Evolutionary conservation across 2,113 vertebrate genomes (phyloP), one percentile per base, ranked within the genome.

Genomic region (Dasyornis broadbenti): DNA sequence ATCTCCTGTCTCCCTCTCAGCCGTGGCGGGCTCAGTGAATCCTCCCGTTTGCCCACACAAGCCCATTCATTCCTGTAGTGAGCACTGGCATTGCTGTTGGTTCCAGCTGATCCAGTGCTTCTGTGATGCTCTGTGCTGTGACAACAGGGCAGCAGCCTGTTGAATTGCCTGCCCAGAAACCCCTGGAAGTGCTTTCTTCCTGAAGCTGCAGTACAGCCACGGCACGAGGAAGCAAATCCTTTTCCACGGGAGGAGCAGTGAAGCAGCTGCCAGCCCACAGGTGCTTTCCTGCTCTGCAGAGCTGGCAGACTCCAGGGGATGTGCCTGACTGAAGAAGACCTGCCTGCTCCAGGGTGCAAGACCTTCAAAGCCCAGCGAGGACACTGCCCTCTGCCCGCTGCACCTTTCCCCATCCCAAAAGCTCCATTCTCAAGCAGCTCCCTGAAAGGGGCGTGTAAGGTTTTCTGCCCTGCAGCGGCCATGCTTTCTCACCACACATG

Each of bases 1-100:
- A 60, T 96, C 90, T 94, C 68, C 79, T 88, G 82, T 77, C 59
- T 97, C 92, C 79, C 75, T 44, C 26, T 82, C 18, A 83, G 80
- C 64, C 33, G 2, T 31, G 42, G 11, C 42, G 71, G 31, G n/a
- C 22, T 39, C 71, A 60, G 40, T 16, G 49, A 92, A 78, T 59
- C 63, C 52, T 85, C 61, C 9, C 4, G 45, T 89, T 92, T 31
- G 17, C 63, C 45, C 24, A 8, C 56, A 50, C 11, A 92, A 71
- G 11, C 24, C 30, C 40, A 60, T 64, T 82, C 39, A 56, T 83
- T 77, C 49, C 68, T 82, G 33, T 28, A 66, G 70, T 73, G 76
- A 79, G 66, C 57, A 53, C 15, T 47, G 66, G 50, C 42, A 81
- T 69, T 90, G 35, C 86, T 1, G 1, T 22, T 83, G 42, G 31